Base-by-base conservation (phyloP, 2,113 vertebrate genomes). In the Perca fluviatilis region DNA sequence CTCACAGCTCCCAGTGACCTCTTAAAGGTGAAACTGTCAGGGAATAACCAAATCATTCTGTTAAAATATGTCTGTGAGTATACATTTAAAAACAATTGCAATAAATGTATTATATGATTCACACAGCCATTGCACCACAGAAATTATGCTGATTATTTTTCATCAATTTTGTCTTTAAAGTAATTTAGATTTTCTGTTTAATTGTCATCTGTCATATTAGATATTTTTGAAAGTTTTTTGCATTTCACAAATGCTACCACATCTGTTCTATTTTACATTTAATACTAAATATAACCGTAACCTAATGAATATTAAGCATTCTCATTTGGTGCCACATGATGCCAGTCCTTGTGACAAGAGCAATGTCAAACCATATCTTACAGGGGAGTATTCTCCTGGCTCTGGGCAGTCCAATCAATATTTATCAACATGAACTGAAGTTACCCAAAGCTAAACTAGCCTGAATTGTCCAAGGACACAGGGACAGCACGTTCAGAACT, bases 341-440 rank as follows among this genome's bases (percentile, higher is more conserved):
- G 77, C 73, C 77, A 89, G 90, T 83, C 88, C 89, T 92, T 89
- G 89, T 80, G 81, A 90, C 84, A 82, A 64, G 40, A 90, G 47
- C 90, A 91, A 93, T 90, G 92, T 93, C 91, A 93, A 71, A 75
- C 83, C 43, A 61, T 91, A 84, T 91, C 87, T 90, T 84, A 79
- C 86, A 92, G 89, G 87, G 80, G 68, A 80, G 81, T 81, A 63
- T 83, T 86, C 86, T 63, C 43, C 85, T 88, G 47, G 86, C 92
- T 90, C 66, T 71, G 64, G 88, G 92, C 86, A 36, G 77, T 88
- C 69, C 92, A 93, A 94, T 93, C 93, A 94, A 92, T 93, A 92
- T 88, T 91, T 94, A 91, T 93, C 89, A 94, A 77, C 88, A 46
- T 88, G 74, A 90, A 84, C 60, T 73, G 30, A 79, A 58, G 75